Evolutionary conservation across 1,140 invertebrate genomes (phyloP).

Genomic region (Panulirus ornatus): DNA sequence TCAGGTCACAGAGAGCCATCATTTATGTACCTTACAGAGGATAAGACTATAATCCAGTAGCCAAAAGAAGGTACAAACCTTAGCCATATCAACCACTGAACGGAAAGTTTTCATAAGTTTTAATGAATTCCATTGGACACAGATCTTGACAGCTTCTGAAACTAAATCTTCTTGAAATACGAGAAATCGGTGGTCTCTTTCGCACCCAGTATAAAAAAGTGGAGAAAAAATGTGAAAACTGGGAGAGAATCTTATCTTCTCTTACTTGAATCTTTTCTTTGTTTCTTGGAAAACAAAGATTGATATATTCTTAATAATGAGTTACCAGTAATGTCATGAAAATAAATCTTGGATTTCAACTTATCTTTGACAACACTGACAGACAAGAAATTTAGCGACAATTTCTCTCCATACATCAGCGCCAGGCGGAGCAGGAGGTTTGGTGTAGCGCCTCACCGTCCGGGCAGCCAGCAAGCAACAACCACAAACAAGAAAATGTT

Average conservation of each 20-base stretch:
- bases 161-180: conserved; percentile 38
- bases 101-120: not conserved
- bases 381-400: no score
- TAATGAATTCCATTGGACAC: conserved; percentile 24
- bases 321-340: not conserved
- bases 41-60: no score
- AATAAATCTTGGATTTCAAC: no score
- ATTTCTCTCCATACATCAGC: no score
- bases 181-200: conserved; percentile 34
- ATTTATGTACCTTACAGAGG: no score
- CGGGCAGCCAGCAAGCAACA: no score
- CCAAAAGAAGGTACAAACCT: no score
- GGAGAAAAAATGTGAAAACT: conserved; percentile 19
- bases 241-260: conserved; percentile 34
- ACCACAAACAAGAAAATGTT: no score
- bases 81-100: not conserved
- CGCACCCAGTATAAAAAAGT: not conserved
- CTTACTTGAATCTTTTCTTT: not conserved
- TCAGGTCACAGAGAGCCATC: no score
- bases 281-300: not conserved
- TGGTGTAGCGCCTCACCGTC: no score
- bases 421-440: no score
- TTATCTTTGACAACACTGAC: no score
- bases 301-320: not conserved
- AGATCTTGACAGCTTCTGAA: conserved; percentile 5